A percentile compares a stretch with the other conserved stretches of the same genome.
Conservation (phyloP, 1,140 invertebrate species). For the Trypoxylus dichotomus region DNA sequence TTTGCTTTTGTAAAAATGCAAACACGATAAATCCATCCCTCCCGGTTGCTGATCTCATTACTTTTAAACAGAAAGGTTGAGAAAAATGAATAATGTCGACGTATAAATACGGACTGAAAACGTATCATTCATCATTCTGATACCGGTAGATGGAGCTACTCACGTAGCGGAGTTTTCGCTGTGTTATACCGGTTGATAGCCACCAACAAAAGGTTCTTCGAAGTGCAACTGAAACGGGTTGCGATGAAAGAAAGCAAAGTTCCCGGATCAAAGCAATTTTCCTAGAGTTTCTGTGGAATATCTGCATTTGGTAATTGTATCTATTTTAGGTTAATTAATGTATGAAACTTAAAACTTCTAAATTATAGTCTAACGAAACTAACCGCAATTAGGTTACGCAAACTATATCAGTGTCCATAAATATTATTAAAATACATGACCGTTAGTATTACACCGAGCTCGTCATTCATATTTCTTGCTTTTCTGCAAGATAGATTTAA, state of each 20-base stretch:
- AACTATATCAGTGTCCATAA: too few relatives aligned
- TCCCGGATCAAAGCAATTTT: neutral
- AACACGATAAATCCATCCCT: neutral
- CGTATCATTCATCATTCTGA: neutral
- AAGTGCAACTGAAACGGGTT: neutral
- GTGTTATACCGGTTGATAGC: neutral
- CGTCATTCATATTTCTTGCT: neutral
- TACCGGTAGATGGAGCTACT: neutral
- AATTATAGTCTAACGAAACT: too few relatives aligned
- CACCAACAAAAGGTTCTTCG: neutral
- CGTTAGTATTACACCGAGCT: neutral
- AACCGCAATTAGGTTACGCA: too few relatives aligned
- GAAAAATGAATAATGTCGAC: neutral
- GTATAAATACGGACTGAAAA: neutral
- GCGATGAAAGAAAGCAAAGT: neutral
- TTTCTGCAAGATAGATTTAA: neutral
- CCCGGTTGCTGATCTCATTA: neutral
- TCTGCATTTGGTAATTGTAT: neutral
- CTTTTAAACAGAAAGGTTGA: neutral
- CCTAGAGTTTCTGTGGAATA: neutral
- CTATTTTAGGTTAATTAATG: neutral
- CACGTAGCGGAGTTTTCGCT: neutral
- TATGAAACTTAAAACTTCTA: too few relatives aligned
- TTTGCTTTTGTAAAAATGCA: neutral
- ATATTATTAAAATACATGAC: neutral